These are phyloP conservation scores for Formica selysi DNA, from an alignment of 1,140 invertebrate genomes.

Conservation along the genomic window DNA sequence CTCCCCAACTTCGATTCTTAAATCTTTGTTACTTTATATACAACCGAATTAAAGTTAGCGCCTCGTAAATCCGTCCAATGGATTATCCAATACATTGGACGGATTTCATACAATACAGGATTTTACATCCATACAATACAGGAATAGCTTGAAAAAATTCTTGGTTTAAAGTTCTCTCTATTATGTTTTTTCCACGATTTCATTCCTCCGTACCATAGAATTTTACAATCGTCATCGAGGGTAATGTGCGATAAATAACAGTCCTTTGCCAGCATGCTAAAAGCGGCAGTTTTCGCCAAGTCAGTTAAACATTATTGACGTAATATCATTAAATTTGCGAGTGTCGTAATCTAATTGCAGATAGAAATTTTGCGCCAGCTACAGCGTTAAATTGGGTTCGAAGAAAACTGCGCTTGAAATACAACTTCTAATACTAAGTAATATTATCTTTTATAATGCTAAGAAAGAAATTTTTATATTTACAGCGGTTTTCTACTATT, in stretches of 20 bases:
- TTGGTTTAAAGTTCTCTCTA: not conserved
- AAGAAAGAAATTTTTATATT: not conserved
- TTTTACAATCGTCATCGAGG: conserved; percentile 45
- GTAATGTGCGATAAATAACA: conserved; percentile 42
- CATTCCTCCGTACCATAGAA: not conserved
- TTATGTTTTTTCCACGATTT: conserved; percentile 23
- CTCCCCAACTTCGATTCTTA: conserved; percentile 9
- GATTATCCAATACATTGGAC: not conserved
- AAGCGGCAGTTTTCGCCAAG: conserved; percentile 22
- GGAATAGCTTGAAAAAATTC: not conserved
- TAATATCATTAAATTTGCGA: conserved; percentile 51
- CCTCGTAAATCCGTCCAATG: not conserved
- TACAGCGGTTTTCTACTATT: not conserved
- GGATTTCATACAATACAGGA: too few species aligned
- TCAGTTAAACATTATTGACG: conserved; percentile 46
- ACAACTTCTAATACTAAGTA: conserved; percentile 4
- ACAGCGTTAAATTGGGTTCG: conserved; percentile 14
- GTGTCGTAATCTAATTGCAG: conserved; percentile 36
- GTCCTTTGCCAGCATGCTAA: conserved; percentile 11
- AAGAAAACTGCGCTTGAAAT: not conserved
- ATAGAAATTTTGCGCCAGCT: conserved; percentile 35
- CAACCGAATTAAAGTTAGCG: not conserved
- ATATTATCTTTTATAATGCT: not conserved
- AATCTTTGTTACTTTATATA: too few species aligned
- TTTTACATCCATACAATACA: too few species aligned